A percentile compares a stretch with the other conserved stretches of the same genome.
Evolutionary conservation across 1,140 invertebrate genomes (phyloP).

Genomic region (Aplysia californica): DNA sequence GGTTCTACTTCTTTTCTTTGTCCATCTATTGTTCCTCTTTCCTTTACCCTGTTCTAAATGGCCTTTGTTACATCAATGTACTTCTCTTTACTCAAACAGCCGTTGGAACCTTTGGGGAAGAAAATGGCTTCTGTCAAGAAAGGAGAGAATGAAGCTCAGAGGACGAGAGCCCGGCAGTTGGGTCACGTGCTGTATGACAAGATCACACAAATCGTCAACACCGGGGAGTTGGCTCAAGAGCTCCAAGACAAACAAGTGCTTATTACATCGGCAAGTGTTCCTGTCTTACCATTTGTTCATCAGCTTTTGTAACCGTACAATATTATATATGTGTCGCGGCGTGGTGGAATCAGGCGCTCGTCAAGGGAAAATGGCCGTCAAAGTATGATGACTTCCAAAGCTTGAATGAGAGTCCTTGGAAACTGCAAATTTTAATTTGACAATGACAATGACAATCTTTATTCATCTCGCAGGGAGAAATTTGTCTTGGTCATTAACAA

Average conservation of each 20-base stretch:
- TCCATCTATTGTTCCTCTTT: background rate
- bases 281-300: background rate
- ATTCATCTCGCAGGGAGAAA: too few species aligned
- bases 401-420: background rate
- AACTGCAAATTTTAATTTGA: background rate
- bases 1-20: background rate
- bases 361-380: background rate
- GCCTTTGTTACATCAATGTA: too few species aligned
- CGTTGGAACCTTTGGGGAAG: background rate
- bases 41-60: too few species aligned
- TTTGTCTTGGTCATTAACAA: too few species aligned
- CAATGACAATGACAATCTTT: too few species aligned
- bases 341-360: too few species aligned
- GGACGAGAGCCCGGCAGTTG: background rate
- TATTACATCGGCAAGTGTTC: constrained; percentile 20
- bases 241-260: constrained; percentile 9
- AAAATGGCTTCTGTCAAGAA: background rate
- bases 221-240: constrained; percentile 11
- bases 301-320: background rate
- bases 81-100: constrained; percentile 1
- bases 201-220: constrained; percentile 1
- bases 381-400: background rate
- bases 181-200: constrained; percentile 24
- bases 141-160: background rate
- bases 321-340: background rate